These are phyloP conservation scores for Centrocercus urophasianus DNA, from an alignment of 2,113 vertebrate genomes.

Conservation along the genomic window DNA sequence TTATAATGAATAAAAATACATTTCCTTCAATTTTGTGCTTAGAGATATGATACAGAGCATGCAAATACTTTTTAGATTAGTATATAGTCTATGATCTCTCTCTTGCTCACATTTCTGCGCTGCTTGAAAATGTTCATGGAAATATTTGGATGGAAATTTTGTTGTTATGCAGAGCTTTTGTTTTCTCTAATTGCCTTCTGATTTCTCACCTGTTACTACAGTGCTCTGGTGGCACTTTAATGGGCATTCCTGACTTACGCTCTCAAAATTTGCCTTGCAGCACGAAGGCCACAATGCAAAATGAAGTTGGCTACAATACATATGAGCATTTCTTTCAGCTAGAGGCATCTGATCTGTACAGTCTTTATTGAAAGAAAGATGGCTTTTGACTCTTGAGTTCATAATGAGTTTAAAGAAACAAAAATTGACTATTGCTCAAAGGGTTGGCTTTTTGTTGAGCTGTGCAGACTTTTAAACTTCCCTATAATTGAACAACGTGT, in stretches of 20 bases:
- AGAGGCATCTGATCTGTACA: not conserved
- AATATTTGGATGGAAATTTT: not conserved
- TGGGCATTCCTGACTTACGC: not conserved
- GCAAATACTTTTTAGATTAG: not conserved
- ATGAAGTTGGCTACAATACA: not conserved
- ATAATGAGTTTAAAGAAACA: not conserved
- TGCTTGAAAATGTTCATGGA: not conserved
- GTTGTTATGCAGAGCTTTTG: not conserved
- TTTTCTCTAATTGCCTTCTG: not conserved
- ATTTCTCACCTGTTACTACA: not conserved
- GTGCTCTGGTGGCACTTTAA: not conserved
- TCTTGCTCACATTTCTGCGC: not conserved
- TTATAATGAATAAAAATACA: not conserved
- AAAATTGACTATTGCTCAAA: not conserved
- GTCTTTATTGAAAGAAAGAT: not conserved
- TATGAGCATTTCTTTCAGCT: not conserved
- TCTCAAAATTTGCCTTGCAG: not conserved
- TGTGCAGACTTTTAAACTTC: not conserved
- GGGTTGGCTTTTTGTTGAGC: not conserved
- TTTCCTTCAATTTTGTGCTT: not conserved
- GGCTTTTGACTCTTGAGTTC: not conserved
- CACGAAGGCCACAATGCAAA: fast-evolving
- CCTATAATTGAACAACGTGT: not conserved
- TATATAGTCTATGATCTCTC: not conserved
- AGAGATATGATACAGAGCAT: not conserved